A percentile compares a stretch with the other conserved stretches of the same genome.
These are phyloP conservation scores for Dendrolimus houi DNA, from an alignment of 2,888 invertebrate genomes.

Conservation along the genomic window DNA sequence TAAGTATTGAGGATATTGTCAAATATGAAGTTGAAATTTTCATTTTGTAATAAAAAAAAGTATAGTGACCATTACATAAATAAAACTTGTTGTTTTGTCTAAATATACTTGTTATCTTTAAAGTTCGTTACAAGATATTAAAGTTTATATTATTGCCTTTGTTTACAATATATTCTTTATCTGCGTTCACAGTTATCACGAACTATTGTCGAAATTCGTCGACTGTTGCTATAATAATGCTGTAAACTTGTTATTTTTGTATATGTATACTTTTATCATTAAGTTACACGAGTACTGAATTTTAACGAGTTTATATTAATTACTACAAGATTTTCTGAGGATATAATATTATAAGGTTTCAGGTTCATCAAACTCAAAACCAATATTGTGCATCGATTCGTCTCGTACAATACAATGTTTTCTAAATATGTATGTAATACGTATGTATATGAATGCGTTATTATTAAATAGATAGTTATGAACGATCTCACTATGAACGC, in stretches of 20 bases:
- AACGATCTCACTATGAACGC: conserved; percentile 35
- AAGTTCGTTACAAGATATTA: conserved; percentile 49
- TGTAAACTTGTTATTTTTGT: background rate
- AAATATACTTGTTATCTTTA: conserved; percentile 48
- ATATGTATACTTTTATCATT: conserved; percentile 8
- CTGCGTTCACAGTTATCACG: conserved; percentile 52
- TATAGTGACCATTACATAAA: background rate
- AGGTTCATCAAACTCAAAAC: no score
- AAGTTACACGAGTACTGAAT: background rate
- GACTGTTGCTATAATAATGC: conserved; percentile 48
- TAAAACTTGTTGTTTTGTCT: conserved; percentile 41
- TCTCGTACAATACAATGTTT: no score
- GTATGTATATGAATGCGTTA: conserved; percentile 27
- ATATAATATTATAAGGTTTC: no score
- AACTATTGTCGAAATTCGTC: conserved; percentile 51
- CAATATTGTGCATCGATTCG: no score
- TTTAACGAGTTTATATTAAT: no score
- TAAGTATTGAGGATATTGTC: no score
- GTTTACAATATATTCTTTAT: conserved; percentile 68
- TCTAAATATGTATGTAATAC: conserved; percentile 18
- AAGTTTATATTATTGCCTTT: conserved; percentile 40
- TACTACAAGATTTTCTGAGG: no score
- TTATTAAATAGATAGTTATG: conserved; percentile 41
- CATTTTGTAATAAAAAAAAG: background rate
- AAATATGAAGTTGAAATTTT: no score